A percentile compares a stretch with the other conserved stretches of the same genome.
phyloP scores from a whole-genome alignment of 1,140 invertebrate genomes.

The Lethrus apterus region DNA sequence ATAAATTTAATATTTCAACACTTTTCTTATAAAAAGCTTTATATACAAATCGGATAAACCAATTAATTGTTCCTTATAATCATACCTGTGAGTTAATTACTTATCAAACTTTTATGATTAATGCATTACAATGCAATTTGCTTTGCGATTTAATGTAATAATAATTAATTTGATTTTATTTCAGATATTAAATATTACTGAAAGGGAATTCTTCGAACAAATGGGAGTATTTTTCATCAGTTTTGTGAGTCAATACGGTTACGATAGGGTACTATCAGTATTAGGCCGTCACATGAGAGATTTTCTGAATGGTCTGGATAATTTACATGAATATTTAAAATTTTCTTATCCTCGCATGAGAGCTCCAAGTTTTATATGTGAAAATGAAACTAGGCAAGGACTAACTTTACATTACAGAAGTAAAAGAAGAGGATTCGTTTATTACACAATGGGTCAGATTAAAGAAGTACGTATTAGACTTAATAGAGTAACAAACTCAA shows the following conservation, averaged over 20 bases:
- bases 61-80: no score
- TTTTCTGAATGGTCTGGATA: constrained; percentile 93
- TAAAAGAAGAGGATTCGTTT: constrained; percentile 85
- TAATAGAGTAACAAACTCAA: neutral
- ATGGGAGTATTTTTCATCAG: constrained; percentile 87
- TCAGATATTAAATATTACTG: constrained; percentile 75
- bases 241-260: constrained; percentile 91
- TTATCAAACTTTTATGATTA: no score
- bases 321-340: constrained; percentile 94
- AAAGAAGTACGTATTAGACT: constrained; percentile 52
- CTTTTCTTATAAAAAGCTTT: no score
- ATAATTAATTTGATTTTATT: constrained; percentile 13
- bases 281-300: constrained; percentile 88
- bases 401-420: constrained; percentile 90
- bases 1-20: no score
- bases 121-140: no score
- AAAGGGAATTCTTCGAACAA: constrained; percentile 81
- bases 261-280: constrained; percentile 83
- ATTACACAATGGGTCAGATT: constrained; percentile 96
- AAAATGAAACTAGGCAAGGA: constrained; percentile 87
- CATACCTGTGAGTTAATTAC: no score
- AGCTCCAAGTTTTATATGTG: constrained; percentile 93
- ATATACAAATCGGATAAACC: no score
- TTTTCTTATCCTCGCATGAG: constrained; percentile 91
- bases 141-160: neutral